Evolutionary conservation across 1,140 invertebrate genomes (phyloP), one percentile per base, ranked within the genome.

Genomic region (Leptestheria dahalacensis): DNA sequence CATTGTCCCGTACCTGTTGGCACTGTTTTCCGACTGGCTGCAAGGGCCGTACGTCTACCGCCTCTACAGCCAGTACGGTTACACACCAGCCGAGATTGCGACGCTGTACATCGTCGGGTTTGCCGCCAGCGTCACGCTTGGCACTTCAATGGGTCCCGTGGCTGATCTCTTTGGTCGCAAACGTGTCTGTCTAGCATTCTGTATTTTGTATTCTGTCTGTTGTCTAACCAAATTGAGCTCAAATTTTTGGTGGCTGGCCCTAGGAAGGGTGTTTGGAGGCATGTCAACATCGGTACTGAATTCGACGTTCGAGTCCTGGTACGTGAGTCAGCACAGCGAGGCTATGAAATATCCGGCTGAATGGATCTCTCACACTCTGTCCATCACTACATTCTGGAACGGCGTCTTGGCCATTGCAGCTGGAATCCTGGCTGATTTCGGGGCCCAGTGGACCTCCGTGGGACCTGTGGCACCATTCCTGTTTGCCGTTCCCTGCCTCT

Each of bases 41-140:
- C 83, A 85, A 73, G 82, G 82, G 3, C 83, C 83, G 0, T 84
- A 84, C 68, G 73, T 84, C 3, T 85, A 85, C 65, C 79, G 80
- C 64, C 69, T 85, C 0, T 85, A 85, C 68, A 76, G 76, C 55
- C 73, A 78, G 59, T 84, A 84, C 70, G 80, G 80, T 24, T 84
- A 80, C 67, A 69, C 73, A 21, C 79, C 80, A 65, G 72, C 75
- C 55, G 69, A 76, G 51, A 85, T 85, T 62, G 82, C 81, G 26
- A 68, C 76, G 6, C 54, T 61, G 25, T 61, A 84, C 69, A 77
- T 83, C 3, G 77, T 77, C 62, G 83, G 83, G 20, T 84, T 84
- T 70, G 77, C 77, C 6, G 79, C 82, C 6, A 81, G 80, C 64
- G 77, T 82, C 1, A 64, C 82, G 1, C 79, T 83, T 65, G 83